phyloP scores from a whole-genome alignment of 2,113 vertebrate species.

The Lophochroa leadbeateri region DNA sequence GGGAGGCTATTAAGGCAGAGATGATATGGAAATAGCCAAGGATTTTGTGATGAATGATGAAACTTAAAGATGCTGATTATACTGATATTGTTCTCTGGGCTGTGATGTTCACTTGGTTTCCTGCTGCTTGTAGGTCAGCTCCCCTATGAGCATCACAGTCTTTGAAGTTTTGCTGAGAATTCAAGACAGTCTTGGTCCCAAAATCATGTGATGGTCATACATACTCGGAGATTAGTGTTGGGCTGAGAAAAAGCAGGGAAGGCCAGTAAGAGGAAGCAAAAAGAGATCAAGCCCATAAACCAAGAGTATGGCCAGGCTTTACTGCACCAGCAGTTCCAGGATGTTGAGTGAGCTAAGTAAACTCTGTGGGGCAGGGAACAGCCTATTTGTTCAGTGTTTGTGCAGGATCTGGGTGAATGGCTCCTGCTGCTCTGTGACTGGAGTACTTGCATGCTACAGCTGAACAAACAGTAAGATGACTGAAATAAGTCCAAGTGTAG shows the following conservation, averaged over 20 bases:
- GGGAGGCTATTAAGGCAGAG: neutral
- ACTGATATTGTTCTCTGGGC: neutral
- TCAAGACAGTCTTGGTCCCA: neutral
- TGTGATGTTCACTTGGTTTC: neutral
- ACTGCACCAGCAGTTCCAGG: neutral
- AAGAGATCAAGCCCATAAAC: neutral
- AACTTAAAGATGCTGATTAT: neutral
- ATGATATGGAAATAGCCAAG: neutral
- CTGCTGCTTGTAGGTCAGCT: neutral
- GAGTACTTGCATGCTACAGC: neutral
- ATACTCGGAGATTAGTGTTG: rapidly evolving
- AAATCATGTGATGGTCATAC: neutral
- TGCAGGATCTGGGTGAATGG: neutral
- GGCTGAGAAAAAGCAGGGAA: neutral
- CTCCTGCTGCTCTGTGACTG: neutral
- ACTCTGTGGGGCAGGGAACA: neutral
- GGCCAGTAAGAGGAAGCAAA: neutral
- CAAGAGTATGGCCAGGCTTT: neutral
- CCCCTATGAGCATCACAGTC: neutral
- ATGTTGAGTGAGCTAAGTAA: neutral
- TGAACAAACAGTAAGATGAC: neutral
- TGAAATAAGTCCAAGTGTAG: neutral
- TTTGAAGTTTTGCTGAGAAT: neutral
- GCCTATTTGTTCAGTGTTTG: slow-evolving; percentile 3
- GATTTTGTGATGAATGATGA: neutral